Percentiles rank a stretch among this genome's conserved stretches.
phyloP scores from a whole-genome alignment of 2,888 invertebrate species.

The Catotricha subobsoleta region DNA sequence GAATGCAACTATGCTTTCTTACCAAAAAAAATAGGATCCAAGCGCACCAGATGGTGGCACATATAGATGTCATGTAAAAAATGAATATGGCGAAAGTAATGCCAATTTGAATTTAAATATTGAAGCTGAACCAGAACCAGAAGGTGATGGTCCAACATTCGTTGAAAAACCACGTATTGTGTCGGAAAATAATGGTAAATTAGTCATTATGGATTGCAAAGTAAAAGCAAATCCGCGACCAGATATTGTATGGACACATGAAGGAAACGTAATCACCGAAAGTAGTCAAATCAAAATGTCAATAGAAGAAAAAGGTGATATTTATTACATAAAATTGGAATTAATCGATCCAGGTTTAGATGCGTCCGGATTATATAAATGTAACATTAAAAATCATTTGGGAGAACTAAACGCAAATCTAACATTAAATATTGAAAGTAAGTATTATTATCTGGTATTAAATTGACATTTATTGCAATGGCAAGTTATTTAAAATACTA shows the following conservation, averaged over 20 bases:
- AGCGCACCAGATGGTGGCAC: constrained; percentile 66
- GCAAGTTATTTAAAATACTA: too few species aligned
- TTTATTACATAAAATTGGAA: constrained; percentile 75
- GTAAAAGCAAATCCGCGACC: constrained; percentile 71
- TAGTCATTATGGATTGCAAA: constrained; percentile 75
- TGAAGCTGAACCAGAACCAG: constrained; percentile 86
- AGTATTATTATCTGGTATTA: constrained; percentile 27
- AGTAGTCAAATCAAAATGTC: constrained; percentile 62
- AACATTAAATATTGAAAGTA: constrained; percentile 95
- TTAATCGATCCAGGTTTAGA: constrained; percentile 79
- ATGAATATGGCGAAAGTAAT: constrained; percentile 91
- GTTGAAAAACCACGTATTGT: constrained; percentile 77
- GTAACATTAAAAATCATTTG: constrained; percentile 87
- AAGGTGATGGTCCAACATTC: constrained; percentile 88
- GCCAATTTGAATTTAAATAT: constrained; percentile 76
- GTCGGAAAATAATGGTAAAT: constrained; percentile 64
- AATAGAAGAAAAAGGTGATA: constrained; percentile 57
- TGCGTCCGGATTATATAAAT: constrained; percentile 96
- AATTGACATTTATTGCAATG: too few species aligned
- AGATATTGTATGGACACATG: constrained; percentile 65
- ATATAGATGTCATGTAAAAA: constrained; percentile 86
- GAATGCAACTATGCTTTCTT: constrained; percentile 12
- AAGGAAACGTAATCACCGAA: constrained; percentile 60
- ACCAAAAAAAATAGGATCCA: constrained; percentile 52
- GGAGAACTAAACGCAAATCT: constrained; percentile 96